These are phyloP conservation scores for Entomyzon cyanotis DNA, from an alignment of 2,113 vertebrate genomes.

Conservation along the genomic window DNA sequence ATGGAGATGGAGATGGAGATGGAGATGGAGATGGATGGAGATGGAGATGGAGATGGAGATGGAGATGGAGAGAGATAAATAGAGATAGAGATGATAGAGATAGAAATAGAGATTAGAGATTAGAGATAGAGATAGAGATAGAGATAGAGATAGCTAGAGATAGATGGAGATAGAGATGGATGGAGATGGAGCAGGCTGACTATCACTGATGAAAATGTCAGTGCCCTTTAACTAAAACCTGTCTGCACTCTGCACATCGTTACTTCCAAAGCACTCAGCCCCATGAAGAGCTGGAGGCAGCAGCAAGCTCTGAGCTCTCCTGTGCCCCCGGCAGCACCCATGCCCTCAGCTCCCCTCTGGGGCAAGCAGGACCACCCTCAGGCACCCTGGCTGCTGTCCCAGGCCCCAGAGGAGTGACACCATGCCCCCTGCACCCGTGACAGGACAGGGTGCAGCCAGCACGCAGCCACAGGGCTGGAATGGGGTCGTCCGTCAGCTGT, in stretches of 20 bases:
- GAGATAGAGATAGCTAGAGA: background rate
- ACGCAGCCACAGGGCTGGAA: rapidly evolving
- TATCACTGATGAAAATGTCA: background rate
- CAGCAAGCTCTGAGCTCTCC: background rate
- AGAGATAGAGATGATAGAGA: too few relatives aligned
- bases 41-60: background rate
- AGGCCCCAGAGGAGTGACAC: background rate
- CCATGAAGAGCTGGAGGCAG: background rate
- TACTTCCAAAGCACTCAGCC: rapidly evolving
- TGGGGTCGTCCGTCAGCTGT: rapidly evolving
- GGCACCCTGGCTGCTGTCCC: background rate
- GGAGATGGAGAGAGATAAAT: background rate
- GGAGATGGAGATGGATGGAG: background rate
- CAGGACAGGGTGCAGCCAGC: background rate
- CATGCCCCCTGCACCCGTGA: rapidly evolving
- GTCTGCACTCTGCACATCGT: background rate
- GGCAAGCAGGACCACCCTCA: background rate
- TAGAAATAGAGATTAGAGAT: background rate
- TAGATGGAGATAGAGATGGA: too few relatives aligned
- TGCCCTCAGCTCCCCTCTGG: rapidly evolving
- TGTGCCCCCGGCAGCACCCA: background rate
- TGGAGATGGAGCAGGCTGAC: background rate
- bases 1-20: background rate
- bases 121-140: background rate
- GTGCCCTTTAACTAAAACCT: background rate